phyloP scores from a whole-genome alignment of 2,797 vertebrate species.

The Trachurus trachurus region DNA sequence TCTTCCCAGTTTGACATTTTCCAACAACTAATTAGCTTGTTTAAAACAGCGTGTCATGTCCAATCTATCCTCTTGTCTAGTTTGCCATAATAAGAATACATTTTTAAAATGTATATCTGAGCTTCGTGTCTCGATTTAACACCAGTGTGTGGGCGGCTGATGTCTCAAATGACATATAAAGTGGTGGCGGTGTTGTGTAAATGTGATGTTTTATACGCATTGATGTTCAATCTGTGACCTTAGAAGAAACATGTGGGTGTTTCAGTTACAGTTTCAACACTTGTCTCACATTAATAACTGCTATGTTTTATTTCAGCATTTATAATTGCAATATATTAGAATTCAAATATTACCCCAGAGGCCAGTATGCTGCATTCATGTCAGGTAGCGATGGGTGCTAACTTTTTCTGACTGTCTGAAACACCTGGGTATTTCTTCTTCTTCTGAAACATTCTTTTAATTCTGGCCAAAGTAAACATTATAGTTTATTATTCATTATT shows the following conservation, averaged over 20 bases:
- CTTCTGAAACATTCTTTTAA: not conserved
- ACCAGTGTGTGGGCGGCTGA: conserved; percentile 19
- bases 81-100: conserved; percentile 4
- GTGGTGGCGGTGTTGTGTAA: conserved; percentile 11
- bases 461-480: not conserved
- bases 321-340: not conserved
- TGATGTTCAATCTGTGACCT: conserved; percentile 36
- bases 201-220: conserved; percentile 26
- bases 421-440: not conserved
- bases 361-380: not conserved
- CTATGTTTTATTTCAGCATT: conserved; percentile 14
- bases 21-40: conserved; percentile 64
- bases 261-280: conserved; percentile 7
- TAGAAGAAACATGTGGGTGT: conserved; percentile 16
- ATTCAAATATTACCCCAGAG: not conserved
- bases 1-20: conserved; percentile 53
- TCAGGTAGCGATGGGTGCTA: not conserved
- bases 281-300: conserved; percentile 21
- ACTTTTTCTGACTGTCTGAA: not conserved
- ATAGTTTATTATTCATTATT: not conserved
- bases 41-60: conserved; percentile 57
- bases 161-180: conserved; percentile 14
- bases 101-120: conserved; percentile 9
- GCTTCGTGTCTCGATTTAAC: conserved; percentile 19
- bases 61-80: conserved; percentile 43